Evolutionary conservation across 2,113 vertebrate species (phyloP).

Genomic region (Chaetura pelagica): DNA sequence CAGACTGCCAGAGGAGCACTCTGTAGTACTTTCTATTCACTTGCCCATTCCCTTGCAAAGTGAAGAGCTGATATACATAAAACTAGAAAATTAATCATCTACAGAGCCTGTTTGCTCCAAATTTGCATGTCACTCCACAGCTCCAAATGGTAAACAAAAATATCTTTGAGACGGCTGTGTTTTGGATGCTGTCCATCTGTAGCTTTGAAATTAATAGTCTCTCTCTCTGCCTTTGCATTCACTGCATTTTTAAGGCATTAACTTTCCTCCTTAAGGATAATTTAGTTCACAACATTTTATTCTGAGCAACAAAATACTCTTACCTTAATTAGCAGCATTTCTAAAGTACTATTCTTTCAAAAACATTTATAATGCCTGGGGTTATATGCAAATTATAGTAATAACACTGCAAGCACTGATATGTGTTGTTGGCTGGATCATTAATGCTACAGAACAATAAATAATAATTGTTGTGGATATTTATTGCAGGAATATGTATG

Average conservation of each 20-base stretch:
- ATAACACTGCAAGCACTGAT: not conserved
- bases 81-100: constrained; percentile 3
- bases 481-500: not conserved
- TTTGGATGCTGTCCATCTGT: not conserved
- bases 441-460: constrained; percentile 5
- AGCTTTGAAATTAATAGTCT: not conserved
- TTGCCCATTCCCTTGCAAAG: not conserved
- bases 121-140: not conserved
- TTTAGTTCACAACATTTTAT: not conserved
- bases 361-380: not conserved
- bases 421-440: not conserved
- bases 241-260: not conserved
- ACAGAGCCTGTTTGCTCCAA: not conserved
- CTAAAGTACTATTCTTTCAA: not conserved
- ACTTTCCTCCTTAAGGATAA: not conserved
- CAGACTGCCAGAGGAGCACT: constrained; percentile 35
- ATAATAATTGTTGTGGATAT: not conserved
- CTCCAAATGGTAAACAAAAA: not conserved
- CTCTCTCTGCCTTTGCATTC: not conserved
- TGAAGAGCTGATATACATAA: not conserved
- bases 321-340: not conserved
- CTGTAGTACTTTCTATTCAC: constrained; percentile 30
- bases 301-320: not conserved
- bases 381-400: not conserved
- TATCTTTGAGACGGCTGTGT: not conserved